Evolutionary conservation across 2,888 invertebrate genomes (phyloP).

Genomic region (Lordiphosa fenestrarum): DNA sequence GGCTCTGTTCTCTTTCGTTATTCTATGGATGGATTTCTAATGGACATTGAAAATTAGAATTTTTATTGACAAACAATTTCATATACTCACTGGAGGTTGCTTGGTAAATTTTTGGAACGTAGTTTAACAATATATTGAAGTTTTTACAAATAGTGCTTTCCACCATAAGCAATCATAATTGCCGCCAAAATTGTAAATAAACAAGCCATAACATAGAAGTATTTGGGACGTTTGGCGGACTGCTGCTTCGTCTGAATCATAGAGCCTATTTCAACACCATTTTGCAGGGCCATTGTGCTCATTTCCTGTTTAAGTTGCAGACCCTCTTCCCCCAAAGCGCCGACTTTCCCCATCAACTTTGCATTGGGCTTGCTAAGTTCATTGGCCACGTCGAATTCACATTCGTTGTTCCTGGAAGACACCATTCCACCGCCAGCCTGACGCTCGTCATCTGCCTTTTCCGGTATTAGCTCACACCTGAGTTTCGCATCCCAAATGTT

Average conservation of each 20-base stretch:
- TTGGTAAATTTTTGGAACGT: too few relatives aligned
- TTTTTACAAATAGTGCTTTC: not conserved
- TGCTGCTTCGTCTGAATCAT: not conserved
- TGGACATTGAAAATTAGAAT: too few relatives aligned
- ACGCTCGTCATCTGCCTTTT: not conserved
- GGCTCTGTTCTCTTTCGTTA: too few relatives aligned
- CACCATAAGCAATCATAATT: not conserved
- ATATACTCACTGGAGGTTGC: too few relatives aligned
- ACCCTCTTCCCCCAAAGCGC: constrained; percentile 28
- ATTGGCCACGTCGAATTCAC: not conserved
- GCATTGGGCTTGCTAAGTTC: constrained; percentile 13
- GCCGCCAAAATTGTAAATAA: not conserved
- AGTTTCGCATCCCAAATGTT: constrained; percentile 41
- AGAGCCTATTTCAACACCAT: not conserved
- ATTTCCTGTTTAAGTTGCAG: constrained; percentile 5
- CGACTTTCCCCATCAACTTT: constrained; percentile 20
- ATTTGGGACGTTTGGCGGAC: not conserved
- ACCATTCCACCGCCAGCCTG: constrained; percentile 7
- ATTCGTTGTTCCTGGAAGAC: not conserved
- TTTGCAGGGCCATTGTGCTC: not conserved
- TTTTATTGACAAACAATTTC: too few relatives aligned
- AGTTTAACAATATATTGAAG: too few relatives aligned
- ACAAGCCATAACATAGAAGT: not conserved
- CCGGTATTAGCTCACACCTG: constrained; percentile 11
- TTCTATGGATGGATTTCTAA: too few relatives aligned